phyloP scores from a whole-genome alignment of 2,797 vertebrate genomes.

The Gobio occitaniae region DNA sequence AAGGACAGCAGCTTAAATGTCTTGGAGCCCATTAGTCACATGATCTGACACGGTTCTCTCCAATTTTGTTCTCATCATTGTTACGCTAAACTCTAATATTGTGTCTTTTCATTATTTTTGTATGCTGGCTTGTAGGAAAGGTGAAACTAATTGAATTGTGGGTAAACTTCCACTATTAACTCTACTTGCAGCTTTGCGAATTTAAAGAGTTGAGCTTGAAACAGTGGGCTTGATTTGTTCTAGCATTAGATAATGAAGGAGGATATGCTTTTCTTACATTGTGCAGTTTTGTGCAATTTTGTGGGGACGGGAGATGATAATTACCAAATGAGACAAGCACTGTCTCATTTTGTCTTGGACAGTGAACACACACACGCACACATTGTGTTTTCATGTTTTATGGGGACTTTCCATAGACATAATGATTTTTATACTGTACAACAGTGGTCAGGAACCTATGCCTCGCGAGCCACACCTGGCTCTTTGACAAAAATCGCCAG shows the following conservation, averaged over 20 bases:
- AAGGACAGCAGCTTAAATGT: constrained; percentile 7
- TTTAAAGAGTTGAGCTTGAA: constrained; percentile 12
- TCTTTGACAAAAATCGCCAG: too few species aligned
- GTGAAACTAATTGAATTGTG: constrained; percentile 32
- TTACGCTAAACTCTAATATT: constrained; percentile 25
- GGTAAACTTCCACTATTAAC: constrained; percentile 26
- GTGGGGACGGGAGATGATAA: constrained; percentile 48
- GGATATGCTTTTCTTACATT: constrained; percentile 39
- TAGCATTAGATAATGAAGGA: constrained; percentile 38
- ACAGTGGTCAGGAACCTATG: too few species aligned
- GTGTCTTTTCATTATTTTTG: constrained; percentile 32
- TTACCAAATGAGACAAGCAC: constrained; percentile 38
- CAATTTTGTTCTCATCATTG: constrained; percentile 21
- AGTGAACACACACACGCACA: background rate
- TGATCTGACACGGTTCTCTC: background rate
- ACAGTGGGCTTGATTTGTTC: constrained; percentile 19
- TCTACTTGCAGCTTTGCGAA: constrained; percentile 28
- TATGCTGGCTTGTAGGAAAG: constrained; percentile 25
- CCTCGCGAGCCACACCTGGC: too few species aligned
- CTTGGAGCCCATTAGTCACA: constrained; percentile 31
- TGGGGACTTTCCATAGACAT: too few species aligned
- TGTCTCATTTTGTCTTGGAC: constrained; percentile 31
- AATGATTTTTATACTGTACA: too few species aligned
- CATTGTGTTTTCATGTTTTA: too few species aligned
- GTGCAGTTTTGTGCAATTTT: constrained; percentile 30